Evolutionary conservation across 2,113 vertebrate species (phyloP).

Genomic region (Serinus canaria): DNA sequence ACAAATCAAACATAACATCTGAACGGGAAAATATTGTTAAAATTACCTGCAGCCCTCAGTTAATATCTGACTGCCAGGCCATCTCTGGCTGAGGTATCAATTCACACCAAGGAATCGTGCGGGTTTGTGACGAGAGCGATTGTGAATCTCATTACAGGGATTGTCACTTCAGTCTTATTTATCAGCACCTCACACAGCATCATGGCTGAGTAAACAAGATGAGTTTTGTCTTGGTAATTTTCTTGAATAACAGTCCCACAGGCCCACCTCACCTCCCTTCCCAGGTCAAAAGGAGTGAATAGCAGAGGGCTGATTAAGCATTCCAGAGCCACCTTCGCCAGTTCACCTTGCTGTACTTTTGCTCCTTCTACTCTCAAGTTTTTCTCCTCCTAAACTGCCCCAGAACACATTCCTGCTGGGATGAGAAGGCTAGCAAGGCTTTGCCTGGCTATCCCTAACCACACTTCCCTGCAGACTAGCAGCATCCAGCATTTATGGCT

Average conservation of each 20-base stretch:
- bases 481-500: background rate
- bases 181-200: background rate
- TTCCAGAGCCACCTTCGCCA: rapidly evolving
- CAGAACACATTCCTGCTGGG: background rate
- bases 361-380: background rate
- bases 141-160: background rate
- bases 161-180: background rate
- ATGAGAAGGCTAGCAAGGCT: background rate
- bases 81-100: background rate
- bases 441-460: background rate
- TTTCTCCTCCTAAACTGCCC: background rate
- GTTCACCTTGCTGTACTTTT: background rate
- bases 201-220: background rate
- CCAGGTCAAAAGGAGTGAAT: background rate
- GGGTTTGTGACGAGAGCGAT: background rate
- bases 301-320: background rate
- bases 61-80: conserved; percentile 19
- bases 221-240: background rate
- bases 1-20: conserved; percentile 51
- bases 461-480: background rate
- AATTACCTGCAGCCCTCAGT: conserved; percentile 30
- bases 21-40: conserved; percentile 47
- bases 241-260: background rate
- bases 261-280: background rate
- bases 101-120: background rate